Evolutionary conservation across 2,113 vertebrate genomes (phyloP), one percentile per base, ranked within the genome.

Genomic region (Herpetotheres cachinnans): DNA sequence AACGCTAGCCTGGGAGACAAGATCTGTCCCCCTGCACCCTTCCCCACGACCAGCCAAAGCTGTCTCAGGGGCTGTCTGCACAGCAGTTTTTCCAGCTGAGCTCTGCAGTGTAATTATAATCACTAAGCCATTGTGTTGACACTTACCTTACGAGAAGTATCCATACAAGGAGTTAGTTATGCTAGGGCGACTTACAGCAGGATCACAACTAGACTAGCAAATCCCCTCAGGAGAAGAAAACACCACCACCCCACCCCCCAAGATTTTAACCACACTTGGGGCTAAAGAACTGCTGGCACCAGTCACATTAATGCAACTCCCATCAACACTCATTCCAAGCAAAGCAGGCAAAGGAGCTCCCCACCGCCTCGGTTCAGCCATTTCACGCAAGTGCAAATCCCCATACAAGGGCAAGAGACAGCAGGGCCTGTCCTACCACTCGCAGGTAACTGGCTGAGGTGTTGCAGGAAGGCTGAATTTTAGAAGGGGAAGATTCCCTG

Each of bases 161-260:
- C 96, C 95, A 94, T 95, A 96, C 92, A 96, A 93, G 87, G 87
- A 96, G 88, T 87, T 95, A 95, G 85, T 54, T 95, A 86, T 17
- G 55, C 74, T 61, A 82, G 40, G 34, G 62, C 15, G 10, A 82
- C 79, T 77, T 91, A 80, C 27, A 93, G 67, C 5, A 1, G 46
- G 32, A 97, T 92, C 16, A 1, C 62, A 95, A 79, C 54, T 44
- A 91, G 17, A 65, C 56, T 69, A 65, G 73, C 40, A 66, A 82
- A 94, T 85, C 38, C 59, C 54, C 47, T 69, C 3, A 3, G 50
- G 70, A 91, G 49, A 70, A 80, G 16, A 50, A 49, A 49, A 25
- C 38, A 73, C 42, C 42, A 42, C 42, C 24, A 24, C 52, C 12
- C 8, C 15, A 7, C n/a, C 1, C 17, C 26, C 18, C 19, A 46